phyloP scores from a whole-genome alignment of 2,797 vertebrate genomes.

The Schizothorax lantsangensis region DNA sequence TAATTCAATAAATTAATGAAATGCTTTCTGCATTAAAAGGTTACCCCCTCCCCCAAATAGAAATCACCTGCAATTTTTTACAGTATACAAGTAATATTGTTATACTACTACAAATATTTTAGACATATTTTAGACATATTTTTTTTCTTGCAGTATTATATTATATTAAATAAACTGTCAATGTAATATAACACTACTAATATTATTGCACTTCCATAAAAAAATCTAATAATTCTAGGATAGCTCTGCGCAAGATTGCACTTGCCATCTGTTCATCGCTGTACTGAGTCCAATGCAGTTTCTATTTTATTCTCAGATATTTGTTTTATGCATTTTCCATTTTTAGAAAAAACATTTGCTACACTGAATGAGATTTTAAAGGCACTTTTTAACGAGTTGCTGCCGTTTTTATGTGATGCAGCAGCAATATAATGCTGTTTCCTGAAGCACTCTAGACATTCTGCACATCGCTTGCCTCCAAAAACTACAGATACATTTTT shows the following conservation, averaged over 20 bases:
- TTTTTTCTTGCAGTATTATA: neutral
- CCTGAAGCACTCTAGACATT: neutral
- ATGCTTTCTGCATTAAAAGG: no score
- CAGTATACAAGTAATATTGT: neutral
- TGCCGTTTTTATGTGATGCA: neutral
- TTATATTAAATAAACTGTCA: neutral
- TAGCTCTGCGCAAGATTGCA: neutral
- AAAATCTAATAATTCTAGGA: neutral
- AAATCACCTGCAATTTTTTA: no score
- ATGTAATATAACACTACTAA: neutral
- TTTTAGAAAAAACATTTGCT: neutral
- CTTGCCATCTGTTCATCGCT: conserved; percentile 13
- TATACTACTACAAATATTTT: no score
- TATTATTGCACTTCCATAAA: neutral
- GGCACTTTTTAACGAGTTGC: neutral
- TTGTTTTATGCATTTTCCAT: conserved; percentile 10
- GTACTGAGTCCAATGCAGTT: conserved; percentile 9
- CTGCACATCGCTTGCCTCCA: neutral
- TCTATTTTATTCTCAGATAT: conserved; percentile 4
- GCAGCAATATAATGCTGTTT: neutral
- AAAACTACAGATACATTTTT: neutral
- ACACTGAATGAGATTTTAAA: conserved; percentile 9
- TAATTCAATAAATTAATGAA: no score
- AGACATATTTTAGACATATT: neutral
- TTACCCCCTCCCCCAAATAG: no score